A percentile compares a stretch with the other conserved stretches of the same genome.
These are phyloP conservation scores for Agelaius tricolor DNA, from an alignment of 2,113 vertebrate genomes.

Conservation along the genomic window DNA sequence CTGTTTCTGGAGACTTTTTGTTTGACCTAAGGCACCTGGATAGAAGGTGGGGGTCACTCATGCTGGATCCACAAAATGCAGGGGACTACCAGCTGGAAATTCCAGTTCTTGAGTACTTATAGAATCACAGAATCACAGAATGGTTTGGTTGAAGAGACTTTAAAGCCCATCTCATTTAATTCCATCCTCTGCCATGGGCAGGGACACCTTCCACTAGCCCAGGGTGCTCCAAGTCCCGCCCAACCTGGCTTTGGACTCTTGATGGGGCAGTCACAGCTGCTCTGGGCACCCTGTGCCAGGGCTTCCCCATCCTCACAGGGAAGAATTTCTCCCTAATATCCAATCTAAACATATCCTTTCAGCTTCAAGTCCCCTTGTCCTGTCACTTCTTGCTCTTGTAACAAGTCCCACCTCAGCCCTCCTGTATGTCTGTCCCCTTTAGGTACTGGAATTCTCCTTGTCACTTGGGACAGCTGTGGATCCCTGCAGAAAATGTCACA, in stretches of 20 bases:
- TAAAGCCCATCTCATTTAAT: not conserved
- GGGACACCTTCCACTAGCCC: not conserved
- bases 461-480: not conserved
- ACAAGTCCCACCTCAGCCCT: not conserved
- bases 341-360: not conserved
- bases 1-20: not conserved
- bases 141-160: not conserved
- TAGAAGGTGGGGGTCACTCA: not conserved
- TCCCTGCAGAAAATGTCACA: not conserved
- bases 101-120: not conserved
- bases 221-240: fast-evolving
- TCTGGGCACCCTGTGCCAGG: not conserved
- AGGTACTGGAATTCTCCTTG: not conserved
- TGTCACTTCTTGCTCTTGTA: too few relatives aligned
- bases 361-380: not conserved
- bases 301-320: not conserved
- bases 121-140: not conserved
- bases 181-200: not conserved
- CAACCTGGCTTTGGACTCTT: not conserved
- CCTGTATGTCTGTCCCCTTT: fast-evolving
- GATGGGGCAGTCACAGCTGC: not conserved
- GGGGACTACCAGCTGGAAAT: not conserved
- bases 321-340: not conserved
- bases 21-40: not conserved
- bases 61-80: not conserved